phyloP scores from a whole-genome alignment of 2,113 vertebrate genomes.

The Catharus minimus region DNA sequence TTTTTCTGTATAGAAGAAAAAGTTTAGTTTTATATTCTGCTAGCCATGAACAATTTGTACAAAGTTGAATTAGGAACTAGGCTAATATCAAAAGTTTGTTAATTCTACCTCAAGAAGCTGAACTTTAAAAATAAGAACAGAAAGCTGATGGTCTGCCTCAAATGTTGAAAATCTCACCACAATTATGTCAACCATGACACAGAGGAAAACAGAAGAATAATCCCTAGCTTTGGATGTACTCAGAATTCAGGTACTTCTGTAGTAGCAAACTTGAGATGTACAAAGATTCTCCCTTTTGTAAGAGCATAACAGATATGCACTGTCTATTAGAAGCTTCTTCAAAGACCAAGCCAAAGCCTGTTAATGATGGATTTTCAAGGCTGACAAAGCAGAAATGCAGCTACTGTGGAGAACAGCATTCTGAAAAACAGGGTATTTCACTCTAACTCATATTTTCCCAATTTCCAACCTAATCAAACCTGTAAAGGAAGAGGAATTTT shows the following conservation, averaged over 20 bases:
- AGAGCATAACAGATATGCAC: not conserved
- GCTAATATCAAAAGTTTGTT: not conserved
- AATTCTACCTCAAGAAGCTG: not conserved
- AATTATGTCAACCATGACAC: not conserved
- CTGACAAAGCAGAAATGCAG: not conserved
- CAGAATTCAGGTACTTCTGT: not conserved
- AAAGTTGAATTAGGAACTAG: not conserved
- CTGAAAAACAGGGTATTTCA: not conserved
- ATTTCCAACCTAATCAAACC: not conserved
- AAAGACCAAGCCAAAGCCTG: not conserved
- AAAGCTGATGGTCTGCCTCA: not conserved
- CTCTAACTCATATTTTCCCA: not conserved
- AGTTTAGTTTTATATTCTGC: not conserved
- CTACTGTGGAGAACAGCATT: not conserved
- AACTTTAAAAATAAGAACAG: not conserved
- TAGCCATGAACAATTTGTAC: not conserved
- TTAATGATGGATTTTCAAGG: not conserved
- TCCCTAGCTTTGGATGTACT: not conserved
- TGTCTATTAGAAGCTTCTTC: not conserved
- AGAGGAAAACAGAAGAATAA: not conserved
- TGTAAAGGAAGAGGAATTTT: not conserved
- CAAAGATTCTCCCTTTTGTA: not conserved
- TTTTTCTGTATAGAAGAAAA: not conserved
- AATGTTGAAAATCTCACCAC: not conserved
- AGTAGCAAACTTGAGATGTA: not conserved